Evolutionary conservation across 2,797 vertebrate genomes (phyloP), one percentile per base, ranked within the genome.

Genomic region (Sparus aurata): DNA sequence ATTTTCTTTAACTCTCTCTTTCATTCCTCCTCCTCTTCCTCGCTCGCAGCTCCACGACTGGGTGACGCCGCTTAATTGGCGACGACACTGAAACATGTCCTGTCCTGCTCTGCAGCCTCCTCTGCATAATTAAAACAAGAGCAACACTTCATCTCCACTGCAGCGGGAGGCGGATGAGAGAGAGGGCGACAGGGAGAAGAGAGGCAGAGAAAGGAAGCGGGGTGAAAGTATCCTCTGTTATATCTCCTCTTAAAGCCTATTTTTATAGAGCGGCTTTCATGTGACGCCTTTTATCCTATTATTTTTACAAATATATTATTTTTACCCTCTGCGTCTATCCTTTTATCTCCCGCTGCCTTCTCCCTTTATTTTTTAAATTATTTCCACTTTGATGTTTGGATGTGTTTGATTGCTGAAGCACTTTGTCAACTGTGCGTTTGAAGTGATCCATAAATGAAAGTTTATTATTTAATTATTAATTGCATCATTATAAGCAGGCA

Each of bases 11-110:
- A 75, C 76, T 47, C 69, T 69, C 73, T 76, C 49, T 67, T 64
- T 82, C 80, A 18, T 47, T 55, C 64, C 76, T 59, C 72, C 65
- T 78, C 82, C 61, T 82, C 80, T 62, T 73, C 77, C 64, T 72
- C 70, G 60, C 69, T 82, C 69, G 52, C 46, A 25, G 60, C 82
- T 80, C 86, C 79, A 81, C 60, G 66, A 84, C 85, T 80, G 77
- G 88, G 86, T 92, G 93, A 92, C 67, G 92, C 83, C 45, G 84
- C 85, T 92, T 94, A 93, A 95, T 94, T 94, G 93, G 92, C 85
- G 84, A 89, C 83, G 89, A 92, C 91, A 88, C 91, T 87, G 92
- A 93, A 94, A 93, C 92, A 79, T 92, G 92, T 91, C 90, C 80
- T 89, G 85, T 93, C 93, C 87, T 93, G 91, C 91, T 91, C 90